These are phyloP conservation scores for Arrhopalites spinosus DNA, from an alignment of 2,888 invertebrate genomes.

Conservation along the genomic window DNA sequence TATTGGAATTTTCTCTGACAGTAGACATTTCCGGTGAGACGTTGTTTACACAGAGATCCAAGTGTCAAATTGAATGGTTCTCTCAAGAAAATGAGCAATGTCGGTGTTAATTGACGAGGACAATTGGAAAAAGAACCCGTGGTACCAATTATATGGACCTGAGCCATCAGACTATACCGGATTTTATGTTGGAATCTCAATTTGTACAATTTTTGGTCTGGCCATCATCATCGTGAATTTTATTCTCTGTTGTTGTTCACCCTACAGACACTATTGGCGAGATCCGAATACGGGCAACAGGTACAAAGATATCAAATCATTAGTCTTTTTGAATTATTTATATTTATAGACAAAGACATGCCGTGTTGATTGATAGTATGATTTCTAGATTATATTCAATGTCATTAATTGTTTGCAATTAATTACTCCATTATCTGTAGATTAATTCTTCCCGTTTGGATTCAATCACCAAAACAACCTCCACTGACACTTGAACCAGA, in stretches of 20 bases:
- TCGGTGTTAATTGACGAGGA: constrained; percentile 69
- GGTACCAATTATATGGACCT: constrained; percentile 64
- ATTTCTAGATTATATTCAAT: neutral
- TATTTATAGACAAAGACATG: no score
- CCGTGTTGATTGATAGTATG: no score
- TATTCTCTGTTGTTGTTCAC: constrained; percentile 79
- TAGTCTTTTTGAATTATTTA: no score
- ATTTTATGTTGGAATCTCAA: constrained; percentile 80
- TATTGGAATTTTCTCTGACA: neutral
- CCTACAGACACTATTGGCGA: constrained; percentile 79
- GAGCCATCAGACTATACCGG: constrained; percentile 70
- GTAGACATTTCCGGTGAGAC: neutral
- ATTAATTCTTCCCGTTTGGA: constrained; percentile 84
- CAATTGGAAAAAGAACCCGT: constrained; percentile 69
- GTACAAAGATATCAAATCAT: no score
- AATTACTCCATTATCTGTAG: constrained; percentile 64
- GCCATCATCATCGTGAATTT: constrained; percentile 76
- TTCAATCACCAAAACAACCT: constrained; percentile 80
- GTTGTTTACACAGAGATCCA: neutral
- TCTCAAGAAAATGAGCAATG: constrained; percentile 59
- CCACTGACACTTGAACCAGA: constrained; percentile 61
- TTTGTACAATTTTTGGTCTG: constrained; percentile 74
- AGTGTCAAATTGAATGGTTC: neutral
- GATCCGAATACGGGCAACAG: constrained; percentile 61
- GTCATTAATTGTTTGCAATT: no score